phyloP scores from a whole-genome alignment of 2,888 invertebrate species.

The Chymomyza procnemis region DNA sequence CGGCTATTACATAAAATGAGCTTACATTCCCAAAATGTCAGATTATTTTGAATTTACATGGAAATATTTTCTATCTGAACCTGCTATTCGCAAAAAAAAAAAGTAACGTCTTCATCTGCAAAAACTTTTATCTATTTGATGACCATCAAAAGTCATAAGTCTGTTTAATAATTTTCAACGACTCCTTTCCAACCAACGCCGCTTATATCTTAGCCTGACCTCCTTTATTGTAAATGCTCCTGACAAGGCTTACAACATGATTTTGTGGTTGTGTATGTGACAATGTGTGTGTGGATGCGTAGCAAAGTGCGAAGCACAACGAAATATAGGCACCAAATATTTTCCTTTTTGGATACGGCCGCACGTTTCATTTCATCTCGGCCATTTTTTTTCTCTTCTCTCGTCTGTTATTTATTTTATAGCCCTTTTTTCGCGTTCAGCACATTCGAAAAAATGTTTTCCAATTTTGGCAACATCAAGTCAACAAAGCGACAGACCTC shows the following conservation, averaged over 20 bases:
- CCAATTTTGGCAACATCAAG: slow-evolving; percentile 38
- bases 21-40: no score
- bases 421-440: slow-evolving; percentile 31
- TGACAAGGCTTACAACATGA: slow-evolving; percentile 66
- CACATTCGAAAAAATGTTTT: slow-evolving; percentile 41
- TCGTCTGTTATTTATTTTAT: slow-evolving; percentile 51
- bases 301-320: slow-evolving; percentile 15
- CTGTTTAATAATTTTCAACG: no score
- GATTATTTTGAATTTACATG: no score
- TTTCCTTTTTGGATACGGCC: not conserved
- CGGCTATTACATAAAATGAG: no score
- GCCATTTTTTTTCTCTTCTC: not conserved
- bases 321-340: slow-evolving; percentile 12
- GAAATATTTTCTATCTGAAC: no score
- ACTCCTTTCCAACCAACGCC: no score
- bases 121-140: no score
- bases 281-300: slow-evolving; percentile 34
- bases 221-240: slow-evolving; percentile 13
- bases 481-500: not conserved
- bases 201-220: no score
- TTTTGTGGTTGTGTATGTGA: slow-evolving; percentile 47
- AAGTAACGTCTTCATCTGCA: no score
- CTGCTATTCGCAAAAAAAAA: no score
- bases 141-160: no score
- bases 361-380: not conserved